Conservation (phyloP, 1,140 invertebrate species). For the Saccostrea cuccullata region DNA sequence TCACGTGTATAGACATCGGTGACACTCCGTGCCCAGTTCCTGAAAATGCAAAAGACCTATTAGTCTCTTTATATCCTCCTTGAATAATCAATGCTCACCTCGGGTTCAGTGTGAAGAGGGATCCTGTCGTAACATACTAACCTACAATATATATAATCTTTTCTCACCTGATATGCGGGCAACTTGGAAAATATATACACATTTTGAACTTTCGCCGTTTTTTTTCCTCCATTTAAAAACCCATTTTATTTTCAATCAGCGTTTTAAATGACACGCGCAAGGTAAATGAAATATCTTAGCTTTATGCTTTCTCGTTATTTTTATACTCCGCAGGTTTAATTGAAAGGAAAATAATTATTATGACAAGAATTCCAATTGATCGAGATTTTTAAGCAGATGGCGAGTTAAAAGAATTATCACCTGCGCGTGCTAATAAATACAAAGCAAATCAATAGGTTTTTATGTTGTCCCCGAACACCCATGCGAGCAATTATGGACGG, state of each 20-base stretch:
- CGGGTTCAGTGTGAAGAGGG: neutral
- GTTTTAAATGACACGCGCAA: too few species aligned
- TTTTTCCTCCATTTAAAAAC: neutral
- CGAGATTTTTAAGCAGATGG: constrained; percentile 29
- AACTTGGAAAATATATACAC: neutral
- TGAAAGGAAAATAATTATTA: neutral
- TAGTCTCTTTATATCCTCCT: constrained; percentile 5
- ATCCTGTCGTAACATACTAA: neutral
- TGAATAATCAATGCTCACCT: constrained; percentile 22
- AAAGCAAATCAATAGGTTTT: constrained; percentile 25
- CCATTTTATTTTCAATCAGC: too few species aligned
- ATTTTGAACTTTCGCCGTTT: neutral
- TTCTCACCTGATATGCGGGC: neutral
- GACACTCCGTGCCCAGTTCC: neutral
- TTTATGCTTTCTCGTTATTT: neutral
- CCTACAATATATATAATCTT: neutral
- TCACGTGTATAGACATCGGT: neutral
- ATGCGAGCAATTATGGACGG: constrained; percentile 20
- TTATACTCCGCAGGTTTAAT: neutral
- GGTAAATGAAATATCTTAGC: too few species aligned
- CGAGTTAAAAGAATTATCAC: constrained; percentile 13
- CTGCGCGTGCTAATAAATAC: constrained; percentile 29
- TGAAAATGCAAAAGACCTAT: constrained; percentile 4
- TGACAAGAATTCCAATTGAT: neutral
- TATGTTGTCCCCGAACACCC: constrained; percentile 14